Base-by-base conservation (phyloP, 1,140 invertebrate species). In the Bombus superbus region DNA sequence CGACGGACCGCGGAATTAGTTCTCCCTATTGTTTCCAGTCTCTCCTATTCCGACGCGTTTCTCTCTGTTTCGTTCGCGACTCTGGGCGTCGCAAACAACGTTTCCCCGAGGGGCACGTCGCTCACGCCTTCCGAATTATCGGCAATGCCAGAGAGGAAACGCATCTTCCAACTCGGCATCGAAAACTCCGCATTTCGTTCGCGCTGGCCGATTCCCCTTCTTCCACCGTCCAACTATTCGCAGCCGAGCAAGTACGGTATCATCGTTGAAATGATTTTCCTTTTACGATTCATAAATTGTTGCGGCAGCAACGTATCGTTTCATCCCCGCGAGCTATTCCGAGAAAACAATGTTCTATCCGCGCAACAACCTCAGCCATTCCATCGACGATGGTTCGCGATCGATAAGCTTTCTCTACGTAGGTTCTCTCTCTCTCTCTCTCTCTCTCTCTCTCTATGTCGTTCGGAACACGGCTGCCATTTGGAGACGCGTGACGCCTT, bases 1-100 rank as follows among this genome's bases (percentile, higher is more conserved):
- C 80, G 72, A 72, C 83, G 77, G 69, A 75, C 84, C 79, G 80
- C 84, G 42, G 80, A 86, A 86, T 86, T 86, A 86, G 85, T 86
- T 83, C 72, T 53, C 80, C 38, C 68, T 76, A 82, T 86, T 86
- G 85, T 86, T 74, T 68, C 59, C 38, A 40, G 8, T 25, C 47
- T 57, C 47, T 59, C 62, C 32, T 18, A 15, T 47, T 62, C 83
- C 35, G 38, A 69, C 74, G n/a, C 66, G 66, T 84, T 84, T 44
- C 73, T 32, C 40, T n/a, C 35, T 53, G 75, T 84, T 84, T 44
- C 73, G 32, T 40, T 22, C 35, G n/a, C 44, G 35, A 40, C 13
- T 5, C 57, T 28, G 35, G 8, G 59, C 47, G 18, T 3, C 8
- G 9, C 59, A 44, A 4, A 25, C n/a, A 3, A 28, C 71, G 18